Evolutionary conservation across 2,113 vertebrate species (phyloP).

Genomic region (Thryonomys swinderianus): DNA sequence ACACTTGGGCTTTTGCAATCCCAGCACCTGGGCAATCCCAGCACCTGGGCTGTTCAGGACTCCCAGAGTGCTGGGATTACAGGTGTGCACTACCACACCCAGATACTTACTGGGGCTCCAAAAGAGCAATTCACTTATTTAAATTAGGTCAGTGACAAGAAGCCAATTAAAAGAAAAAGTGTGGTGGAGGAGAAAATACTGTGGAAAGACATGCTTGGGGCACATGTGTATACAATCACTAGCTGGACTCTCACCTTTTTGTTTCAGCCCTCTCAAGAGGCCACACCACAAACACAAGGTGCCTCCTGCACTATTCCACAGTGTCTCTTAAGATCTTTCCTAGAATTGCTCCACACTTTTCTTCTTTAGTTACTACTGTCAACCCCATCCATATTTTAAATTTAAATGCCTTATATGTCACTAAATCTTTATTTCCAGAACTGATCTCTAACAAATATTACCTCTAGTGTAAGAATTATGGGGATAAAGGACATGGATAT

Average conservation of each 20-base stretch:
- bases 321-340: not conserved
- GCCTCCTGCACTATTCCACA: rapidly evolving
- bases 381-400: not conserved
- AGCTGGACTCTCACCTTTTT: not conserved
- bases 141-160: not conserved
- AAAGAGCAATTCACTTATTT: not conserved
- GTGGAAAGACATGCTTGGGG: not conserved
- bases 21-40: too few species aligned
- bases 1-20: not conserved
- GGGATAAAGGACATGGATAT: not conserved
- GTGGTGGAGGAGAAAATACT: not conserved
- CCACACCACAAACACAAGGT: not conserved
- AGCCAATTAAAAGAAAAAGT: not conserved
- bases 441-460: not conserved
- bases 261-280: not conserved
- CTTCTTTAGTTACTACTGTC: not conserved
- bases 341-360: not conserved
- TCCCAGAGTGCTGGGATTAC: not conserved
- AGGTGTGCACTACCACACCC: not conserved
- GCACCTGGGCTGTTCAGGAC: not conserved
- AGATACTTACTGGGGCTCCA: not conserved
- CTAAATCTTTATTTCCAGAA: not conserved
- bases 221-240: rapidly evolving
- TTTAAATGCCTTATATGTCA: not conserved
- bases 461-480: not conserved